A percentile compares a stretch with the other conserved stretches of the same genome.
Conservation (phyloP, 2,888 invertebrate genomes). For the Acanthosepion esculentum region DNA sequence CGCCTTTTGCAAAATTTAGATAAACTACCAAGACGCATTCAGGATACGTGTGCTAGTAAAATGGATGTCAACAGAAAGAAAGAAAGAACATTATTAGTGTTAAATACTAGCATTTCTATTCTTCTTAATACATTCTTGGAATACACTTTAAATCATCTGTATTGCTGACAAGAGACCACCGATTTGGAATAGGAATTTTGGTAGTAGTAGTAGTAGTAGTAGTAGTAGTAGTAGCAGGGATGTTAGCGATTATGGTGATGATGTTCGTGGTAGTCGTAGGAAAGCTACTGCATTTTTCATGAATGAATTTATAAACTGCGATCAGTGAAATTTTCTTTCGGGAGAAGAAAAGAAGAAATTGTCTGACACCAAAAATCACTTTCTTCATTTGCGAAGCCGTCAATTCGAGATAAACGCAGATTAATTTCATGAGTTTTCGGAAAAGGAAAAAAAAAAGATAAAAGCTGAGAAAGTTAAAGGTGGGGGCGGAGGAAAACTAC, state of each 20-base stretch:
- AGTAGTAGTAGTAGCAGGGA: background rate
- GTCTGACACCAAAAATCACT: constrained; percentile 8
- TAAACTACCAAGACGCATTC: no score
- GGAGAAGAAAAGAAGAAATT: background rate
- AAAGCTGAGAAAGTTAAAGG: background rate
- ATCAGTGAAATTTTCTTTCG: background rate
- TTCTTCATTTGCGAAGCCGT: background rate
- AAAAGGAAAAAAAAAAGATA: background rate
- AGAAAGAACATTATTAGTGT: no score
- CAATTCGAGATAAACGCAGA: constrained; percentile 20
- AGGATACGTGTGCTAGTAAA: no score
- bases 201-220: background rate
- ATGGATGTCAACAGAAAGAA: no score
- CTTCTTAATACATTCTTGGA: no score
- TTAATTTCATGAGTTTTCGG: constrained; percentile 17
- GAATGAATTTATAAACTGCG: background rate
- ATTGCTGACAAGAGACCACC: no score
- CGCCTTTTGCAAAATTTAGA: no score
- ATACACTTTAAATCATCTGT: no score
- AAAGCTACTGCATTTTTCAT: background rate
- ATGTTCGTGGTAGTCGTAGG: background rate
- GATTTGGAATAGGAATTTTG: no score
- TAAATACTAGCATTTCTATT: no score
- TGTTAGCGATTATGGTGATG: background rate
- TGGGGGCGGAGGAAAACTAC: background rate